phyloP scores from a whole-genome alignment of 2,888 invertebrate genomes.

The Calameuta idolon region DNA sequence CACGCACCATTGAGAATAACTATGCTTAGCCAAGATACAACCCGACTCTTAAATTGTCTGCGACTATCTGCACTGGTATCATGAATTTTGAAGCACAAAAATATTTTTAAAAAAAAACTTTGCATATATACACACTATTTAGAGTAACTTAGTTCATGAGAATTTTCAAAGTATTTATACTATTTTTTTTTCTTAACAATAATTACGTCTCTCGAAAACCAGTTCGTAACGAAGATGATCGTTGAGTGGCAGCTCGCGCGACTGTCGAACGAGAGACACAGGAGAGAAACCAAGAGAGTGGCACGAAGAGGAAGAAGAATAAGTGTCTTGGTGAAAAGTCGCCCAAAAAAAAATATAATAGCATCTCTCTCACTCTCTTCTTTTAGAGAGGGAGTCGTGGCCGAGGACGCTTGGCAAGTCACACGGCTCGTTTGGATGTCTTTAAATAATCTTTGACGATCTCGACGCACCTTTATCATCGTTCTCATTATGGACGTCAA shows the following conservation, averaged over 20 bases:
- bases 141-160: not conserved
- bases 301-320: not conserved
- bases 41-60: too few species aligned
- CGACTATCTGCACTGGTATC: not conserved
- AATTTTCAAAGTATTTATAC: not conserved
- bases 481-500: not conserved
- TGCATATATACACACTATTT: not conserved
- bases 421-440: constrained; percentile 33
- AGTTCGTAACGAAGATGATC: not conserved
- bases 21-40: not conserved
- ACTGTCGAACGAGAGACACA: not conserved
- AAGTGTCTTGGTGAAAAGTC: constrained; percentile 3
- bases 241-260: not conserved
- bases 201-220: not conserved
- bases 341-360: not conserved
- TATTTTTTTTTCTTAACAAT: not conserved
- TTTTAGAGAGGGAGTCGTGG: constrained; percentile 12
- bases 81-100: not conserved
- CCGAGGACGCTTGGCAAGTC: constrained; percentile 41
- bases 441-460: constrained; percentile 41
- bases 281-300: not conserved
- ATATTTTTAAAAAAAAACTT: not conserved
- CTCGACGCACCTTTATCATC: constrained; percentile 1
- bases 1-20: not conserved
- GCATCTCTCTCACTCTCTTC: not conserved